Base-by-base conservation (phyloP, 2,888 invertebrate genomes). In the Adelognathus sp. region DNA sequence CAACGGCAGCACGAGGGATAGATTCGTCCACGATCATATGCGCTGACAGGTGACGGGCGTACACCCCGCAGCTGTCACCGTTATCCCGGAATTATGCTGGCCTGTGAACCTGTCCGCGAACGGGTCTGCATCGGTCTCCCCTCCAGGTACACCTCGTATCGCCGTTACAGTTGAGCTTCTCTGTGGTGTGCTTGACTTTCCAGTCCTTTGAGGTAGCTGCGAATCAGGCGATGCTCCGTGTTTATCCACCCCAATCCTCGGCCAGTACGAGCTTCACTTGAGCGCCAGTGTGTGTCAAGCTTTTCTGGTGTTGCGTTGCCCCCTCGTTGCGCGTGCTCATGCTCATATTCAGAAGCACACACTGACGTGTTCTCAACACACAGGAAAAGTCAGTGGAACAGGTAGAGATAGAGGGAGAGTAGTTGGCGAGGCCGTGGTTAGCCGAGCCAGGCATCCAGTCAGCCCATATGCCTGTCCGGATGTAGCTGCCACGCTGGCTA, bases 61-160 rank as follows among this genome's bases (percentile, higher is more conserved):
- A 78, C 74, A 50, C 77, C 71, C 70, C 64, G 79, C 77, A 81
- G 72, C 78, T 82, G 79, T 80, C 80, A n/a, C 71, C 67, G 83
- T 84, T 86, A 85, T 85, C 85, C 82, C 80, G 84, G 82, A 88
- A 88, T 89, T 88, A 86, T 87, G 86, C 86, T 83, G 76, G 77
- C 82, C 79, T 80, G 84, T 83, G 84, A 85, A 85, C 83, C 83
- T 84, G 84, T 85, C 83, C 84, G 76, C 84, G 83, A 77, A 80
- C 85, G 76, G 74, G 77, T 27, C n/a, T 27, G 56, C 41, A 27
- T 39, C 50, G 50, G 33, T 41, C 63, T 70, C 7, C 21, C 54
- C 50, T 41, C 24, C 31, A 27, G 29, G 21, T n/a, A n/a, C 27
- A 46, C 44, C 44, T 66, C 52, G 9, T 21, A 52, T 39, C 63